Evolutionary conservation across 2,113 vertebrate genomes (phyloP).

Genomic region (Prinia subflava): DNA sequence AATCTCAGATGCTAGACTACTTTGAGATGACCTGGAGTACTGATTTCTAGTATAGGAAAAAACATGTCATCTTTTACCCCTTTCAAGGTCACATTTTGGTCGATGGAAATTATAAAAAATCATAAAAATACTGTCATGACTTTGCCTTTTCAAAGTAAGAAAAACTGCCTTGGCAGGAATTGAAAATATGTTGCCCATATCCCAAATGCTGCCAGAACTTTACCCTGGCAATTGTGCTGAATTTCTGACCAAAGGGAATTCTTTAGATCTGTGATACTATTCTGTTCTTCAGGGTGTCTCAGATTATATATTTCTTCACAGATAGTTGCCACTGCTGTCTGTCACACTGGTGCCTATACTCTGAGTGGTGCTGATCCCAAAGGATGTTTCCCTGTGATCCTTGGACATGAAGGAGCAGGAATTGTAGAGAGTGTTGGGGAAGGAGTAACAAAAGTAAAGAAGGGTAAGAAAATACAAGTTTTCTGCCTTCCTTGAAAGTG

Average conservation of each 20-base stretch:
- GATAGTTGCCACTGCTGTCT: slow-evolving; percentile 78
- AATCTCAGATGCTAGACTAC: background rate
- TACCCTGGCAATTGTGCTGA: background rate
- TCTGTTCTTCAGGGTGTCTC: background rate
- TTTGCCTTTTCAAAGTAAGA: background rate
- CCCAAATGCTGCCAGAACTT: background rate
- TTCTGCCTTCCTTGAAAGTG: background rate
- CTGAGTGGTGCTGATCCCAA: slow-evolving; percentile 79
- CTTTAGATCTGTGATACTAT: background rate
- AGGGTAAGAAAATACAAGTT: slow-evolving; percentile 71
- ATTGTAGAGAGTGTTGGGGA: slow-evolving; percentile 85
- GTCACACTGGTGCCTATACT: slow-evolving; percentile 82
- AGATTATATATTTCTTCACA: background rate
- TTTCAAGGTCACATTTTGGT: background rate
- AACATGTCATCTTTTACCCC: background rate
- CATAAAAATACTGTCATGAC: background rate
- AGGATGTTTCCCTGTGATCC: slow-evolving; percentile 79
- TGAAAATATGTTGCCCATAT: background rate
- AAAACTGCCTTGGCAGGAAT: background rate
- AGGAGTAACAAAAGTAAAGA: slow-evolving; percentile 90
- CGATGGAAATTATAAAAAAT: background rate
- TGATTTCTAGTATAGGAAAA: background rate
- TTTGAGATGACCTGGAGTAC: background rate
- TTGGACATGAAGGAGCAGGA: slow-evolving; percentile 82
- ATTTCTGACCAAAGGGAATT: background rate